phyloP scores from a whole-genome alignment of 2,113 vertebrate genomes.

The Podarcis cretensis region DNA sequence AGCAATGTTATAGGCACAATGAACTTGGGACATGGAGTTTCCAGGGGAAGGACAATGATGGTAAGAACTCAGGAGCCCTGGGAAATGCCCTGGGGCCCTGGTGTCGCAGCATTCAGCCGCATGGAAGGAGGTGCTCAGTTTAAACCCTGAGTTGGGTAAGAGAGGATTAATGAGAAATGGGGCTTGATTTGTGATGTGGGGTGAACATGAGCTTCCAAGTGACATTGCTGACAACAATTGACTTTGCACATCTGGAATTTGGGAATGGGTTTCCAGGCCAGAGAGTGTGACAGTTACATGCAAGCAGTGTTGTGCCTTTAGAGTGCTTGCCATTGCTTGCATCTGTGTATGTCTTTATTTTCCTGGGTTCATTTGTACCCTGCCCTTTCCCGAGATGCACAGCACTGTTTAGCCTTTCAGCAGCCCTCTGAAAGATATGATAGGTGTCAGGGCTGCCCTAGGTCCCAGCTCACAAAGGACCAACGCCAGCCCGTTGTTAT shows the following conservation, averaged over 20 bases:
- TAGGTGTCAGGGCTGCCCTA: too few relatives aligned
- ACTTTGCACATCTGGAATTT: background rate
- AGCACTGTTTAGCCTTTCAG: background rate
- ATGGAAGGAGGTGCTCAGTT: background rate
- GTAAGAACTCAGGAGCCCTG: background rate
- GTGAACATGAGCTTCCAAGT: background rate
- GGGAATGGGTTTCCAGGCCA: background rate
- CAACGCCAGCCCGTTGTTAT: too few relatives aligned
- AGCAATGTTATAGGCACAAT: background rate
- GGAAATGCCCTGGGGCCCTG: background rate
- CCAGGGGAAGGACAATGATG: background rate
- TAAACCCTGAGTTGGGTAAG: background rate
- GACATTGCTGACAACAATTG: background rate
- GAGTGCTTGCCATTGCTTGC: background rate
- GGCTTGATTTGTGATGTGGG: background rate
- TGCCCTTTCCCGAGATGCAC: background rate
- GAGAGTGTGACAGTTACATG: background rate
- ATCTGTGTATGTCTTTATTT: background rate
- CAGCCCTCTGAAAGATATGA: background rate
- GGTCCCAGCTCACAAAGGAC: too few relatives aligned
- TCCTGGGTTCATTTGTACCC: background rate
- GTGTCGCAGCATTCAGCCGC: background rate
- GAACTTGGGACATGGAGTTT: background rate
- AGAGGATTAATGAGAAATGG: background rate
- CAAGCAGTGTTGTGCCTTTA: background rate